Evolutionary conservation across 2,797 vertebrate genomes (phyloP), one percentile per base, ranked within the genome.

Genomic region (Catharus ustulatus): DNA sequence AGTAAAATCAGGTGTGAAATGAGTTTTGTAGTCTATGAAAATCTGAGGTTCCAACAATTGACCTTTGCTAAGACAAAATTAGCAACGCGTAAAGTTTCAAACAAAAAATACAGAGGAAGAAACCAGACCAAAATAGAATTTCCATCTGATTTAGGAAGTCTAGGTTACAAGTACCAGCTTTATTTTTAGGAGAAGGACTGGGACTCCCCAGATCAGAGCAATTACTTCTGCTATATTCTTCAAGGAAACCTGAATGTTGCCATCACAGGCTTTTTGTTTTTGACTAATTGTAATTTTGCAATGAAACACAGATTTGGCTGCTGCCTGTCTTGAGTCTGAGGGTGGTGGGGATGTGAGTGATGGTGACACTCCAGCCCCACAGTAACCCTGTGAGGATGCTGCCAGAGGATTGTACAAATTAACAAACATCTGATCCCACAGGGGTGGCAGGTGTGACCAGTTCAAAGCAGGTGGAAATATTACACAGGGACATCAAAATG

Each of bases 1-100:
- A 85, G 62, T 77, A 91, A 89, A 95, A 83, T 83, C 16, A 34
- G 5, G 26, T 90, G 64, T 74, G 85, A 93, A 94, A 85, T 87
- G 40, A 22, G 9, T 71, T 91, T 83, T 80, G 24, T 80, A n/a
- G 54, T 76, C 48, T 85, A 9, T 64, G 81, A 84, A 93, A 90
- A 92, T 63, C 57, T 72, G n/a, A 90, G 27, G 15, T 78, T 89
- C 10, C n/a, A 87, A 18, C 34, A 85, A 61, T 1, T 75, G 66
- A 83, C 69, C 55, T 84, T 78, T 4, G 4, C 30, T 54, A 75
- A 45, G 26, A 80, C 15, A 54, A 74, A 75, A 89, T 22, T 43
- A 80, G 48, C 34, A 34, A 54, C 30, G 43, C 8, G 1, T 29
- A 68, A 80, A 49, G 63, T 43, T 80, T 87, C 34, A 52, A 66